These are phyloP conservation scores for Salvator merianae DNA, from an alignment of 2,113 vertebrate species.

Conservation along the genomic window DNA sequence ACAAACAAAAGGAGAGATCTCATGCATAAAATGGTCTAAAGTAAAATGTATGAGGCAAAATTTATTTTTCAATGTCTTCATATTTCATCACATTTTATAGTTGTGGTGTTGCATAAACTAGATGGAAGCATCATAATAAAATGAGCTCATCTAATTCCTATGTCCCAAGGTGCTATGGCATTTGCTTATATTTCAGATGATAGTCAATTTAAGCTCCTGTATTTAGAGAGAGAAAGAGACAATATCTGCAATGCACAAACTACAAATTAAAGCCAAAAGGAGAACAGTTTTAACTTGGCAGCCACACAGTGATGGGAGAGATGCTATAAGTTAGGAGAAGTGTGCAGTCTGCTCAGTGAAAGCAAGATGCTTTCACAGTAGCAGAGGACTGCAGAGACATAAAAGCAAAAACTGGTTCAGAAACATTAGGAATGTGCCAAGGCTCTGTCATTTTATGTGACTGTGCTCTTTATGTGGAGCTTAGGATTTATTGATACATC, in stretches of 20 bases:
- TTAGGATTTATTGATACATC: no score
- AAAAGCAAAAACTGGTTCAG: neutral
- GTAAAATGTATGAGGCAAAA: constrained; percentile 31
- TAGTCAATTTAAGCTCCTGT: constrained; percentile 27
- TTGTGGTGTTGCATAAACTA: constrained; percentile 44
- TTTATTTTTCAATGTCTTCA: constrained; percentile 6
- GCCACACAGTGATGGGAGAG: neutral
- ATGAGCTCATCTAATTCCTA: constrained; percentile 33
- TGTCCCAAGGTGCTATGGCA: constrained; percentile 22
- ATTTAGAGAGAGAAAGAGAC: neutral
- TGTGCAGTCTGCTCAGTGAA: neutral
- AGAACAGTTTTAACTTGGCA: constrained; percentile 3
- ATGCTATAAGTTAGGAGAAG: neutral
- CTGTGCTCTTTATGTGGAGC: no score
- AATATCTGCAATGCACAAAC: neutral
- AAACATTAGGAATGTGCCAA: neutral
- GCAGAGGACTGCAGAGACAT: neutral
- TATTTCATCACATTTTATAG: constrained; percentile 41
- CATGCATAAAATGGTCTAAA: constrained; percentile 43
- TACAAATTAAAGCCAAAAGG: constrained; percentile 27
- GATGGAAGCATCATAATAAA: constrained; percentile 48
- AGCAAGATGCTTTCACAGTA: neutral
- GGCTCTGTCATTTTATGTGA: no score
- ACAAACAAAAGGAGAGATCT: constrained; percentile 42
- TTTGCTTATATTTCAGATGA: constrained; percentile 29